These are phyloP conservation scores for Pandemis corylana DNA, from an alignment of 2,888 invertebrate genomes.

Conservation along the genomic window DNA sequence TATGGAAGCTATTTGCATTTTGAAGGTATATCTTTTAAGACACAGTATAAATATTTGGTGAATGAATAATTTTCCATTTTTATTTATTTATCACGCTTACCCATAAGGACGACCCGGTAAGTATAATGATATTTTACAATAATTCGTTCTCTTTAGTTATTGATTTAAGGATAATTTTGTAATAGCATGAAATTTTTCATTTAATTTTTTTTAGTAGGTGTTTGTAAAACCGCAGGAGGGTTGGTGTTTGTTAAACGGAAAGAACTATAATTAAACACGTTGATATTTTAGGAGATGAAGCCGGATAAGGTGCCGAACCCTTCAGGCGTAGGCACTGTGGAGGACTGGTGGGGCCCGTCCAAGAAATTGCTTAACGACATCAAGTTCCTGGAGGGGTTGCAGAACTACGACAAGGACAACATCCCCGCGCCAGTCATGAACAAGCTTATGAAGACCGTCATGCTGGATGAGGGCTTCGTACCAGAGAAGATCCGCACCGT, in stretches of 20 bases:
- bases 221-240: too few relatives aligned
- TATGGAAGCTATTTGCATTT: slow-evolving; percentile 98
- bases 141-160: background rate
- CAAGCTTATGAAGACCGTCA: slow-evolving; percentile 91
- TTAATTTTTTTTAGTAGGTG: too few relatives aligned
- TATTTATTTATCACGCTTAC: slow-evolving; percentile 7
- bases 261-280: background rate
- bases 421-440: slow-evolving; percentile 94
- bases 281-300: slow-evolving; percentile 88
- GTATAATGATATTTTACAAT: background rate
- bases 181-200: too few relatives aligned
- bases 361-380: slow-evolving; percentile 95
- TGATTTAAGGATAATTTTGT: too few relatives aligned
- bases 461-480: slow-evolving; percentile 94
- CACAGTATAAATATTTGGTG: background rate
- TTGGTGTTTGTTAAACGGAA: background rate
- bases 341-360: slow-evolving; percentile 97
- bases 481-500: slow-evolving; percentile 95
- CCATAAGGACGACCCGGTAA: slow-evolving; percentile 39
- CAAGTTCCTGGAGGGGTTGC: slow-evolving; percentile 94
- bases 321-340: slow-evolving; percentile 92
- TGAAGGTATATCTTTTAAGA: slow-evolving; percentile 86
- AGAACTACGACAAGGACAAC: slow-evolving; percentile 97
- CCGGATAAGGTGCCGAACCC: slow-evolving; percentile 94
- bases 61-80: background rate